A percentile compares a stretch with the other conserved stretches of the same genome.
Evolutionary conservation across 2,888 invertebrate species (phyloP).

Genomic region (Diachrysia chrysitis): DNA sequence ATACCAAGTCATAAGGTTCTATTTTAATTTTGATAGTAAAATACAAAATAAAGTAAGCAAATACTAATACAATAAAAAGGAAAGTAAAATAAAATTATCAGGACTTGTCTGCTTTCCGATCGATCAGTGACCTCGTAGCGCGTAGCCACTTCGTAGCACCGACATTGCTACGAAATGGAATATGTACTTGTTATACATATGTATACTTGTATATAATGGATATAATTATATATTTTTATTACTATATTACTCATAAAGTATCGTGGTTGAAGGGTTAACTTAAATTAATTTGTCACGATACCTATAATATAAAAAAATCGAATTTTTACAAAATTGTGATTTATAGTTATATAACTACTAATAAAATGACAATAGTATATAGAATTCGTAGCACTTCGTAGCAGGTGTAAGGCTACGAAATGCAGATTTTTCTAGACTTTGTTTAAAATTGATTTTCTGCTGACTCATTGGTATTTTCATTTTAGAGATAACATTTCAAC

Average conservation of each 20-base stretch:
- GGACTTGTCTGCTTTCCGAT: slow-evolving; percentile 48
- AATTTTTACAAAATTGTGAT: not conserved
- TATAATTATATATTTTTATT: slow-evolving; percentile 7
- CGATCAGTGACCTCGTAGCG: slow-evolving; percentile 72
- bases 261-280: not conserved
- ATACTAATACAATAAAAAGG: not conserved
- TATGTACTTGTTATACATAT: slow-evolving; percentile 54
- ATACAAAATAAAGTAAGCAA: slow-evolving; percentile 17
- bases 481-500: not conserved
- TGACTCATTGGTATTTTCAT: not conserved
- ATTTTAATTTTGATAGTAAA: slow-evolving; percentile 9
- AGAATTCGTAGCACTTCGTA: slow-evolving; percentile 60
- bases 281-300: slow-evolving; percentile 7
- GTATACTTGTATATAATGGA: slow-evolving; percentile 32
- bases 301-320: not conserved
- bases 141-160: slow-evolving; percentile 78
- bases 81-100: slow-evolving; percentile 34
- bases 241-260: not conserved
- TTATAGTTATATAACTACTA: not conserved
- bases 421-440: not conserved
- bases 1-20: slow-evolving; percentile 14
- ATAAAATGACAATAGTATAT: not conserved
- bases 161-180: slow-evolving; percentile 71
- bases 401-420: slow-evolving; percentile 55
- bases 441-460: not conserved